Evolutionary conservation across 2,113 vertebrate species (phyloP), one percentile per base, ranked within the genome.

Genomic region (Dromaius novaehollandiae): DNA sequence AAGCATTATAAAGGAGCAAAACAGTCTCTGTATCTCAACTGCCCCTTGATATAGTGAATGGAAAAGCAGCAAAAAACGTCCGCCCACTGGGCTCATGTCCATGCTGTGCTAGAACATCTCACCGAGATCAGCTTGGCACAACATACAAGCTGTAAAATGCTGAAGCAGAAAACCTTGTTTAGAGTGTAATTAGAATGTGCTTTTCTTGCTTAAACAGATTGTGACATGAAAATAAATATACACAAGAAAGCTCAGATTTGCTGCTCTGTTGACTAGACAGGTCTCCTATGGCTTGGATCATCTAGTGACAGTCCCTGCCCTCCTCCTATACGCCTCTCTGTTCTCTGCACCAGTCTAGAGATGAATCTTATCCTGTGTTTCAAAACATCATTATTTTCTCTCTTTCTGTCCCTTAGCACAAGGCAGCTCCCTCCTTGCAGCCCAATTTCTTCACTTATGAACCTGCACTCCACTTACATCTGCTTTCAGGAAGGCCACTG

Each of bases 121-220:
- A 96, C 78, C 73, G 95, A 89, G 74, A 90, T 91, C 93, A 90
- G 95, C 88, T 95, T 96, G 96, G 97, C 93, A 97, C 82, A 63
- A 66, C 53, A 15, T 83, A 90, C 86, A 2, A 92, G 94, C 95
- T 97, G 92, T 95, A 93, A 93, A 96, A 97, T 28, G 65, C 89
- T 91, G 82, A 75, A 93, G 89, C 87, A 94, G 94, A 97, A 97
- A 97, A 95, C 93, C 89, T 94, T 93, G 96, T 97, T 98, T 98
- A 96, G 97, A 98, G 88, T 97, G 97, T 95, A 97, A 98, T 98
- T 98, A 98, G 96, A 98, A 97, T 90, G 93, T 96, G 97, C 97
- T 98, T 98, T 98, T 97, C 95, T 97, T 98, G 95, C 96, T 98
- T 98, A 98, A 98, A 97, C 95, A 98, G 97, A 98, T 97, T 97